Evolutionary conservation across 2,888 invertebrate species (phyloP), one percentile per base, ranked within the genome.

Genomic region (Stenotaenia linearis): DNA sequence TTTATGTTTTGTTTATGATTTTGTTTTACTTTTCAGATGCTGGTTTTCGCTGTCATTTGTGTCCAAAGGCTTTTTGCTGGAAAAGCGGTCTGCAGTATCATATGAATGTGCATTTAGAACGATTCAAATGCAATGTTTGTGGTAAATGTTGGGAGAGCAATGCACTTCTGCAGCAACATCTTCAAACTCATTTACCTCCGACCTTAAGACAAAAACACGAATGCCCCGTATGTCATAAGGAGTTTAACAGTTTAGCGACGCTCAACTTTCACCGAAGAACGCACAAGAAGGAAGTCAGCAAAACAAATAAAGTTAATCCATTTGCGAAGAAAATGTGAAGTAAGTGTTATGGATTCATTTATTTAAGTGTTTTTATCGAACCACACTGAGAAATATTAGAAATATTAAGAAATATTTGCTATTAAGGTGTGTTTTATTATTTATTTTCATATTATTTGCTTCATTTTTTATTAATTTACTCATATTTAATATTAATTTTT

Each of bases 61-160:
- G 78, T 21, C 50, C 45, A 6, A 78, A 78, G 61, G 78, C 50
- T n/a, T 78, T 78, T 35, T 35, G 45, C n/a, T 78, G 50, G 56
- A 78, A 56, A 45, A 78, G 50, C 23, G 78, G 50, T 10, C 78
- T 45, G 1, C 50, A 45, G 30, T 50, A 78, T 28, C 78, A 78
- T 21, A 37, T 78, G 28, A 78, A 78, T 56, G 50, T 78, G 30
- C 78, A 78, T 30, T 32, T 61, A 21, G 28, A 56, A 15, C 78
- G 78, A 21, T 78, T 78, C 56, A 50, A 78, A 56, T 78, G 78
- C 18, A n/a, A 25, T n/a, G 21, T 28, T 61, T 78, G 78, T 40
- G 61, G 78, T 6, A 78, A 78, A 15, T 78, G 78, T 21, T 78
- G 56, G 28, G 78, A 78, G 35, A 78, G 78, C 61, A 78, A 78